A percentile compares a stretch with the other conserved stretches of the same genome.
Evolutionary conservation across 2,888 invertebrate genomes (phyloP).

Genomic region (Lysandra coridon): DNA sequence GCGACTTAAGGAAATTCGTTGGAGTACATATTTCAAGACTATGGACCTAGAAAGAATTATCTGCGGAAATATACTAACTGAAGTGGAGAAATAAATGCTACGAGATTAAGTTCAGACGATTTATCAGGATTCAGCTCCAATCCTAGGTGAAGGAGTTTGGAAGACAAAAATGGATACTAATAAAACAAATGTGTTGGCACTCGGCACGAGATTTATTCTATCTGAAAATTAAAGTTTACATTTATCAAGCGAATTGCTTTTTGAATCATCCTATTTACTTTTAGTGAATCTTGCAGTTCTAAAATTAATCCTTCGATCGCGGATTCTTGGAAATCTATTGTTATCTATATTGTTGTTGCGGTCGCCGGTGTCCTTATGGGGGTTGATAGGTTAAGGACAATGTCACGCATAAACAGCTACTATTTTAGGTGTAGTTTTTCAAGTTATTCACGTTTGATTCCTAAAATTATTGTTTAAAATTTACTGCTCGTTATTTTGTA

Average conservation of each 20-base stretch:
- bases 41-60: slow-evolving; percentile 23
- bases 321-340: too few species aligned
- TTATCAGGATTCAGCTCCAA: slow-evolving; percentile 40
- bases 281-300: neutral
- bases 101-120: slow-evolving; percentile 41
- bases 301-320: too few species aligned
- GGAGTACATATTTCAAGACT: slow-evolving; percentile 20
- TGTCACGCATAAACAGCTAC: neutral
- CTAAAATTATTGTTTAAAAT: too few species aligned
- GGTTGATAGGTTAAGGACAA: neutral
- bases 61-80: slow-evolving; percentile 2
- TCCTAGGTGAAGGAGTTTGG: slow-evolving; percentile 26
- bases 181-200: slow-evolving; percentile 13
- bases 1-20: slow-evolving; percentile 33
- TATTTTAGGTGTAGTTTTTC: too few species aligned
- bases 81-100: slow-evolving; percentile 41
- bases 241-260: slow-evolving; percentile 6
- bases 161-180: slow-evolving; percentile 24
- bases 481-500: too few species aligned
- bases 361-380: too few species aligned
- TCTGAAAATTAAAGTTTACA: slow-evolving; percentile 18
- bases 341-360: too few species aligned
- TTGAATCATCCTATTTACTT: neutral
- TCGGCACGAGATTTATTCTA: neutral
- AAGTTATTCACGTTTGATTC: too few species aligned